These are phyloP conservation scores for Anoplophora glabripennis DNA, from an alignment of 1,140 invertebrate species.

Conservation along the genomic window DNA sequence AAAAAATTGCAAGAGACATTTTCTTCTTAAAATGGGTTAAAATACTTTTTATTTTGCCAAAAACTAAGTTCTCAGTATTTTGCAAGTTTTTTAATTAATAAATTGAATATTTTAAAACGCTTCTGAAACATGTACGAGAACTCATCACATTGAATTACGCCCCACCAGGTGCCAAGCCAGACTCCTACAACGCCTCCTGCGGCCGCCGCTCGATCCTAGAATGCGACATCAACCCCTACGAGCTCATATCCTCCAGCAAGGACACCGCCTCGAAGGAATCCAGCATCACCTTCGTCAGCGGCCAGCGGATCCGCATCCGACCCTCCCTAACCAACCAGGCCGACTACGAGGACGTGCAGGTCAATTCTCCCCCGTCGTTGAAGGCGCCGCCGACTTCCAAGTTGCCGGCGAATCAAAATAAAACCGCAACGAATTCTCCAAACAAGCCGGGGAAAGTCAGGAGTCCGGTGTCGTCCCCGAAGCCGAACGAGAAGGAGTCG, in stretches of 20 bases:
- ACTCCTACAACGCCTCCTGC: constrained; percentile 24
- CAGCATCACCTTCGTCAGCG: constrained; percentile 42
- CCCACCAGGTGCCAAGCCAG: constrained; percentile 18
- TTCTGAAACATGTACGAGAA: no score
- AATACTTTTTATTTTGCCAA: no score
- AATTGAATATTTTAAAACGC: no score
- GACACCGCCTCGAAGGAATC: constrained; percentile 23
- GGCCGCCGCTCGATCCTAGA: constrained; percentile 71
- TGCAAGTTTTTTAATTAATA: no score
- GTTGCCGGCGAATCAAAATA: neutral
- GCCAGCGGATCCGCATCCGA: constrained; percentile 41
- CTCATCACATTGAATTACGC: no score
- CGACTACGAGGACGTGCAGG: constrained; percentile 44
- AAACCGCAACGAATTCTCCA: neutral
- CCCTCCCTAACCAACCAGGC: constrained; percentile 33
- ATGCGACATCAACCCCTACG: constrained; percentile 82
- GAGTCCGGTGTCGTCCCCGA: constrained; percentile 12
- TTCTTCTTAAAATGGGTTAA: no score
- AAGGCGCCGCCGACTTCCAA: constrained; percentile 8
- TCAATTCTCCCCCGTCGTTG: constrained; percentile 8
- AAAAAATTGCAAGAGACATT: no score
- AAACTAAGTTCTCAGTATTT: no score
- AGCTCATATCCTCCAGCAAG: constrained; percentile 60
- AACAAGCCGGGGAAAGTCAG: neutral
- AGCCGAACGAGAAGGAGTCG: constrained; percentile 40